Conservation (phyloP, 2,888 invertebrate genomes). For the Brachypterus glaber region DNA sequence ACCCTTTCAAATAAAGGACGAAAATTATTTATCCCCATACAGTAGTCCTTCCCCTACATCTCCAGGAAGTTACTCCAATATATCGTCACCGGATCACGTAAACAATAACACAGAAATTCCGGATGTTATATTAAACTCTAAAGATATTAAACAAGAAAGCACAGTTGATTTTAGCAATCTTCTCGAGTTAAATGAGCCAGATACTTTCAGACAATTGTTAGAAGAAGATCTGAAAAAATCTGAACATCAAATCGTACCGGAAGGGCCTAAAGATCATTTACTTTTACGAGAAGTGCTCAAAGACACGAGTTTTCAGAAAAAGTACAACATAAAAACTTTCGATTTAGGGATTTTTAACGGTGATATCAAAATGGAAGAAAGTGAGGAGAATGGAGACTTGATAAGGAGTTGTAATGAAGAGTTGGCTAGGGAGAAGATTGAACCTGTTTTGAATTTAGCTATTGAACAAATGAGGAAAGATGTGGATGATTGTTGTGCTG, state of each 20-base stretch:
- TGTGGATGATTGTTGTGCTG: constrained; percentile 73
- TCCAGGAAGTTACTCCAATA: constrained; percentile 28
- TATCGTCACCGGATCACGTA: constrained; percentile 27
- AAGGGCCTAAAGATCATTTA: constrained; percentile 56
- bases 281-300: constrained; percentile 69
- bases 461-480: constrained; percentile 80
- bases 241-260: constrained; percentile 25
- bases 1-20: constrained; percentile 42
- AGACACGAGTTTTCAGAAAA: constrained; percentile 77
- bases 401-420: constrained; percentile 42
- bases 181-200: constrained; percentile 43
- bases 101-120: constrained; percentile 22
- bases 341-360: constrained; percentile 51
- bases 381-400: constrained; percentile 39
- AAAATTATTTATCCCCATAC: constrained; percentile 30
- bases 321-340: constrained; percentile 71
- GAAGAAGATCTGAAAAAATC: constrained; percentile 26
- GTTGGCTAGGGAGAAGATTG: constrained; percentile 65
- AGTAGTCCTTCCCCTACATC: constrained; percentile 46
- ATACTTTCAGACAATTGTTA: constrained; percentile 28
- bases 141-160: constrained; percentile 47
- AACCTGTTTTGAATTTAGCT: constrained; percentile 73
- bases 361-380: constrained; percentile 58
- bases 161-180: constrained; percentile 54
- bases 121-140: constrained; percentile 31